phyloP scores from a whole-genome alignment of 2,888 invertebrate species.

The Matsumyia berberina region DNA sequence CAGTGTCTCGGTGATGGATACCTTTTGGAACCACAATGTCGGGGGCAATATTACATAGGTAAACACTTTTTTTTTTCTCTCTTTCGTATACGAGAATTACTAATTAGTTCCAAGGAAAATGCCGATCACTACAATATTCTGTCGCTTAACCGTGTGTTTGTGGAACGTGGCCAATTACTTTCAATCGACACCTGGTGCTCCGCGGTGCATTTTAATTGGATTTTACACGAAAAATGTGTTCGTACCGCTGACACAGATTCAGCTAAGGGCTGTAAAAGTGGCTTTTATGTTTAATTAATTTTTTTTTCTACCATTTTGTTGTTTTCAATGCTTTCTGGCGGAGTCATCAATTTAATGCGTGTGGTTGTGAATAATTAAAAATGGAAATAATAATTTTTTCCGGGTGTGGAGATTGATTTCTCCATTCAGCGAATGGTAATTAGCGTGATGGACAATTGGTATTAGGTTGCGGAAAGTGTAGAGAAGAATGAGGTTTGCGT shows the following conservation, averaged over 20 bases:
- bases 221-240: slow-evolving; percentile 9
- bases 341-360: no score
- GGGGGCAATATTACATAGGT: neutral
- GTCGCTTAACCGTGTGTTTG: slow-evolving; percentile 20
- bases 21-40: slow-evolving; percentile 20
- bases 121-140: neutral
- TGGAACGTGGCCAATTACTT: slow-evolving; percentile 55
- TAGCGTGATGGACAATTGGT: no score
- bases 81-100: slow-evolving; percentile 18
- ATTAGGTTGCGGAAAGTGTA: no score
- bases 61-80: slow-evolving; percentile 2
- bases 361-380: no score
- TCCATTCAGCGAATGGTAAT: no score
- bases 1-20: neutral
- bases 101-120: slow-evolving; percentile 54
- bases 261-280: neutral
- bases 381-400: no score
- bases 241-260: neutral
- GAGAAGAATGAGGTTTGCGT: no score
- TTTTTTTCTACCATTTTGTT: neutral
- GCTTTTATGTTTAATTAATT: neutral
- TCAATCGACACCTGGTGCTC: slow-evolving; percentile 32
- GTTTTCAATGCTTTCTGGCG: neutral
- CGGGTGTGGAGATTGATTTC: no score
- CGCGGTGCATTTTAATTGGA: slow-evolving; percentile 49